Conservation (phyloP, 2,888 invertebrate species). For the Argynnis bischoffii region DNA sequence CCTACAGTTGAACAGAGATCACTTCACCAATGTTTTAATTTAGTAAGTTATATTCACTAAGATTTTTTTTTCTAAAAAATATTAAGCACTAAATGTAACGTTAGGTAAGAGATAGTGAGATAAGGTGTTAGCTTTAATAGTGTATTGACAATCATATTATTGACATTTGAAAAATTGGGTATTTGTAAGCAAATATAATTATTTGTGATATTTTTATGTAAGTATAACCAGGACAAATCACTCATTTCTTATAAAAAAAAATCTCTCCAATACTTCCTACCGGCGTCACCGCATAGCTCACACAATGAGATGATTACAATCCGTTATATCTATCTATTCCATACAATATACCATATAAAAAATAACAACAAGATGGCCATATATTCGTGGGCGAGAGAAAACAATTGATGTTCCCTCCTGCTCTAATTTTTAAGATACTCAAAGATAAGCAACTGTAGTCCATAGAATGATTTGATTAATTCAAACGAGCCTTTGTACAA, state of each 20-base stretch:
- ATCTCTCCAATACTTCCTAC: slow-evolving; percentile 47
- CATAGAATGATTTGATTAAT: slow-evolving; percentile 79
- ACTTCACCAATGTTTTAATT: too few species aligned
- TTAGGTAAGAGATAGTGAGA: too few species aligned
- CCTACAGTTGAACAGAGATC: too few species aligned
- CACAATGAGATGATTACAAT: slow-evolving; percentile 82
- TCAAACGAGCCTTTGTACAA: slow-evolving; percentile 71
- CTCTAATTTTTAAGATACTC: slow-evolving; percentile 79
- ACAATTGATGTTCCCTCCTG: slow-evolving; percentile 76
- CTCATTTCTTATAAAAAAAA: neutral
- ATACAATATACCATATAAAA: slow-evolving; percentile 58
- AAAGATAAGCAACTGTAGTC: slow-evolving; percentile 69
- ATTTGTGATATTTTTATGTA: too few species aligned
- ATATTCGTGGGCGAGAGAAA: slow-evolving; percentile 78
- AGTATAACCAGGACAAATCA: neutral
- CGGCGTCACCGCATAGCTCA: slow-evolving; percentile 57
- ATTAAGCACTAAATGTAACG: too few species aligned
- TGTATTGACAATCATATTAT: too few species aligned
- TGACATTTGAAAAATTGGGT: too few species aligned
- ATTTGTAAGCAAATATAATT: too few species aligned
- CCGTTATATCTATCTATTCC: slow-evolving; percentile 75
- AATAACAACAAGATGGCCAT: slow-evolving; percentile 66
- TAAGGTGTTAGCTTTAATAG: too few species aligned
- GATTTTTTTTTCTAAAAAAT: too few species aligned
- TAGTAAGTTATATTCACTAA: too few species aligned